Evolutionary conservation across 2,797 vertebrate species (phyloP).

Genomic region (Chrosomus eos): DNA sequence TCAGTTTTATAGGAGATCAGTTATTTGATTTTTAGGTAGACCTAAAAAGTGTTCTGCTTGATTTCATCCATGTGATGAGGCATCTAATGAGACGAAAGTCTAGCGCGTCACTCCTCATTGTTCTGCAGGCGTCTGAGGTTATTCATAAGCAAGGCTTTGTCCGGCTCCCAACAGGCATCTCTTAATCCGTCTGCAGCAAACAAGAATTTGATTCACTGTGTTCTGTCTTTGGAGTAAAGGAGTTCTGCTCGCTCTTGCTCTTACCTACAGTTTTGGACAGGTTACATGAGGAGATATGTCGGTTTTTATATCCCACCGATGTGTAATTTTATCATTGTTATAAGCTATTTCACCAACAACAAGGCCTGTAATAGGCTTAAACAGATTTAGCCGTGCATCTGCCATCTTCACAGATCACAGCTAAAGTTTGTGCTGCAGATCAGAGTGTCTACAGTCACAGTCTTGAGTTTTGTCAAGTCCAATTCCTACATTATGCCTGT

Average conservation of each 20-base stretch:
- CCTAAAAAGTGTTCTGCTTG: slow-evolving; percentile 43
- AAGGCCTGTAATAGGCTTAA: slow-evolving; percentile 11
- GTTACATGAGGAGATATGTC: slow-evolving; percentile 20
- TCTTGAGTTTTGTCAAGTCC: neutral
- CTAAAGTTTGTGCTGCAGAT: neutral
- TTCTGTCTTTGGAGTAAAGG: slow-evolving; percentile 18
- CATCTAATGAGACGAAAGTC: slow-evolving; percentile 58
- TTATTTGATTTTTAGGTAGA: slow-evolving; percentile 24
- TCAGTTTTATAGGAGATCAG: slow-evolving; percentile 22
- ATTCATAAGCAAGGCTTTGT: slow-evolving; percentile 53
- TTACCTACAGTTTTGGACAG: neutral
- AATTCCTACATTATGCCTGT: neutral
- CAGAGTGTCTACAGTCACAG: neutral
- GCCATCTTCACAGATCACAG: neutral
- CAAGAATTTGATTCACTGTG: slow-evolving; percentile 36
- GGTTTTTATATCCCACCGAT: neutral
- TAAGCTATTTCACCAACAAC: neutral
- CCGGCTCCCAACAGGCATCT: slow-evolving; percentile 56
- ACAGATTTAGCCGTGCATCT: neutral
- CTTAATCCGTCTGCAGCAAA: slow-evolving; percentile 56
- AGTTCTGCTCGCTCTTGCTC: slow-evolving; percentile 17
- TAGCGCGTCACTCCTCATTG: slow-evolving; percentile 61
- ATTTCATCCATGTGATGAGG: slow-evolving; percentile 56
- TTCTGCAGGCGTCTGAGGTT: slow-evolving; percentile 57
- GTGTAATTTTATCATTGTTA: neutral